These are phyloP conservation scores for Aporophyla lueneburgensis DNA, from an alignment of 2,888 invertebrate genomes.

Conservation along the genomic window DNA sequence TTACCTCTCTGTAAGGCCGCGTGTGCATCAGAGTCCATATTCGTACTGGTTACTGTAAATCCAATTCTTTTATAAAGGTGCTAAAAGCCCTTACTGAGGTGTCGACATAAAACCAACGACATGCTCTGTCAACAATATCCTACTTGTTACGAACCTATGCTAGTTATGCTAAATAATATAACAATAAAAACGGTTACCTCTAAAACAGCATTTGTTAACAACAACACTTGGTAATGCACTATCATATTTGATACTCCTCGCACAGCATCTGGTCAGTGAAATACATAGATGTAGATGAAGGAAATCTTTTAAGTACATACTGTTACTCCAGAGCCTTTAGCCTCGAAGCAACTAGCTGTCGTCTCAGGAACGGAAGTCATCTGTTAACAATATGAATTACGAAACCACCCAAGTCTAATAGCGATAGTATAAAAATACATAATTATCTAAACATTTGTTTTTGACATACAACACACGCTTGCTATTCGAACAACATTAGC, in stretches of 20 bases:
- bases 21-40: neutral
- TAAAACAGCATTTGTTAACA: neutral
- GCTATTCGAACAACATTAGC: conserved; percentile 16
- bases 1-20: conserved; percentile 26
- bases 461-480: neutral
- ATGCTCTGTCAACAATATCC: conserved; percentile 48
- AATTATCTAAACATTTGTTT: neutral
- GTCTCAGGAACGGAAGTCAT: neutral
- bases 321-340: neutral
- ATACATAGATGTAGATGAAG: neutral
- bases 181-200: neutral
- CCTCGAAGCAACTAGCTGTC: neutral
- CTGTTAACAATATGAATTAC: conserved; percentile 24
- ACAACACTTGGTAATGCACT: neutral
- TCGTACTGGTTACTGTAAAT: conserved; percentile 9
- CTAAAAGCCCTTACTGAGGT: neutral
- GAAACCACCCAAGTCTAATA: conserved; percentile 7
- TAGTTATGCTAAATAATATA: conserved; percentile 21
- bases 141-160: conserved; percentile 41
- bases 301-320: neutral
- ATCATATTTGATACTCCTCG: neutral
- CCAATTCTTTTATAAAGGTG: neutral
- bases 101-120: conserved; percentile 14
- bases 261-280: neutral
- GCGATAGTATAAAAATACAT: conserved; percentile 6